Evolutionary conservation across 1,140 invertebrate species (phyloP), one percentile per base, ranked within the genome.

Genomic region (Gonioctena quinquepunctata): DNA sequence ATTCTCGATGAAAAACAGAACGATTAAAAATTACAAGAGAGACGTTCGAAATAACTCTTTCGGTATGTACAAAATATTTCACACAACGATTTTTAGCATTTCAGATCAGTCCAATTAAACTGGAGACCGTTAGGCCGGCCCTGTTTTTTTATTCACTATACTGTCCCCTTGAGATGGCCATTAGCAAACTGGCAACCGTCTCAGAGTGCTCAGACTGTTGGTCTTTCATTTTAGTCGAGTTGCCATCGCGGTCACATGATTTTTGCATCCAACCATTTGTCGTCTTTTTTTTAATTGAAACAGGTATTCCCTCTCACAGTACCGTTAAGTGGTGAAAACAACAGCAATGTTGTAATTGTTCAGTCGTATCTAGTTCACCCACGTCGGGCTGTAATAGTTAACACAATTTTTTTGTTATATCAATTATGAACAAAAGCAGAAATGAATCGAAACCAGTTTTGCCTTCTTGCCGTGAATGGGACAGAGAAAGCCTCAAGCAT

Each of bases 251-350:
- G 71, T 70, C 68, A 70, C 68, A 73, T 63, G 48, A 70, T 73
- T 73, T 73, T 73, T 73, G 71, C 71, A 73, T 73, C 61, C 59
- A 66, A 73, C 68, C 68, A 73, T 73, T 73, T 73, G 48, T 65
- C 59, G 50, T 56, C 66, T 67, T 67, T 73, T 73, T 72, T 72
- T 73, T 70, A 73, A 73, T 70, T 73, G 64, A 73, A 73, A 73
- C 71, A 65, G 71, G 71, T 73, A 73, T 73, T 73, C 64, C 52
- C 70, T 71, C 68, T 70, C 33, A 73, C 25, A 28, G 68, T 70
- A 73, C 71, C 71, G 71, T 73, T 73, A 73, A 49, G 21, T 60
- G 52, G 22, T 57, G 62, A 72, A 72, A 69, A 72, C 60, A 54
- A 65, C 71, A 65, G n/a, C 4, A 42, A n/a, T 27, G 19, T 26